phyloP scores from a whole-genome alignment of 2,797 vertebrate genomes.

The Sebastes ruberrimus region DNA sequence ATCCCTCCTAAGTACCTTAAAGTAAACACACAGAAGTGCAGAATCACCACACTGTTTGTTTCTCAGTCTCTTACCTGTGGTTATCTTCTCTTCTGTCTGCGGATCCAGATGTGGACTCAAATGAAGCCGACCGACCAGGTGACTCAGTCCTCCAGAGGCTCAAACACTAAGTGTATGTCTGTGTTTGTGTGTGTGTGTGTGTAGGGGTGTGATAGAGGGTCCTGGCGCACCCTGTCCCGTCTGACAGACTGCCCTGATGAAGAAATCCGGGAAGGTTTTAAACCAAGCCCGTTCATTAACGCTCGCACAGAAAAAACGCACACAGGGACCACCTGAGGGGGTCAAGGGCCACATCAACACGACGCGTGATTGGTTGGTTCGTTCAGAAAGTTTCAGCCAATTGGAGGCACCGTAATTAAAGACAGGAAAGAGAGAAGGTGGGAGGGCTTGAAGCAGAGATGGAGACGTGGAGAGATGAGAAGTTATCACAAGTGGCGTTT shows the following conservation, averaged over 20 bases:
- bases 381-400: slow-evolving; percentile 51
- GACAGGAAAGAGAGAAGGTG: slow-evolving; percentile 41
- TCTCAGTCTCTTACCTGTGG: slow-evolving; percentile 58
- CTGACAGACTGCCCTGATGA: slow-evolving; percentile 59
- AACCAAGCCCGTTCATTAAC: slow-evolving; percentile 59
- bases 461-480: slow-evolving; percentile 51
- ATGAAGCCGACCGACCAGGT: background rate
- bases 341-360: slow-evolving; percentile 30
- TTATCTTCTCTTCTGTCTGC: slow-evolving; percentile 17
- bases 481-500: background rate
- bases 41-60: background rate
- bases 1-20: slow-evolving; percentile 17
- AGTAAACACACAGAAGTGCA: background rate
- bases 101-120: slow-evolving; percentile 41
- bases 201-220: slow-evolving; percentile 1
- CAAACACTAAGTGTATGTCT: background rate
- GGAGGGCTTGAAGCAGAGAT: slow-evolving; percentile 33
- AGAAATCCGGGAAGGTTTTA: slow-evolving; percentile 60
- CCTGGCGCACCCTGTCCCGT: slow-evolving; percentile 37
- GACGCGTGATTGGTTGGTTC: slow-evolving; percentile 51
- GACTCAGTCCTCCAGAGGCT: slow-evolving; percentile 31
- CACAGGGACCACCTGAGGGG: slow-evolving; percentile 54
- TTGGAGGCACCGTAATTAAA: slow-evolving; percentile 66
- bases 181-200: background rate
- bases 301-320: slow-evolving; percentile 15